Conservation (phyloP, 2,797 vertebrate species). For the Bucorvus abyssinicus region DNA sequence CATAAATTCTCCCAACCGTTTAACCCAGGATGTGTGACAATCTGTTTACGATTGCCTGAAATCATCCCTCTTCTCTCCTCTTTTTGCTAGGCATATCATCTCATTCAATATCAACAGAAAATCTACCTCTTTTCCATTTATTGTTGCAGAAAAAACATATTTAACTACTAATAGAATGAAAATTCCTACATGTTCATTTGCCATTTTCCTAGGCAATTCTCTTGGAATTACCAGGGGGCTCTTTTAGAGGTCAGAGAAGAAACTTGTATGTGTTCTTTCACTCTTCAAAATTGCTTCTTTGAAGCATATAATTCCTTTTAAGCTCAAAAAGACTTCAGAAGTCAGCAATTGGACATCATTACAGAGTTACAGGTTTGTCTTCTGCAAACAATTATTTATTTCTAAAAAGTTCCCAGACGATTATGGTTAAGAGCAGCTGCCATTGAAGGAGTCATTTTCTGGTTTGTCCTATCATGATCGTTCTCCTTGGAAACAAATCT, state of each 20-base stretch:
- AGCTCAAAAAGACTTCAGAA: neutral
- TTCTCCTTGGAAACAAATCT: neutral
- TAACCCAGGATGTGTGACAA: slow-evolving; percentile 24
- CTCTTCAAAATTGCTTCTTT: neutral
- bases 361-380: neutral
- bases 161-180: neutral
- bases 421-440: neutral
- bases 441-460: neutral
- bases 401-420: neutral
- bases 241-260: neutral
- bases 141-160: neutral
- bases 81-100: neutral
- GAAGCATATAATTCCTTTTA: neutral
- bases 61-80: slow-evolving; percentile 21
- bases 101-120: slow-evolving; percentile 4
- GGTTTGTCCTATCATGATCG: rapidly evolving
- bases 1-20: slow-evolving; percentile 43
- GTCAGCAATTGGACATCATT: neutral
- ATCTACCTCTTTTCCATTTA: neutral
- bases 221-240: neutral
- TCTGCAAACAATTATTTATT: neutral
- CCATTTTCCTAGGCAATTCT: neutral
- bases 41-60: slow-evolving; percentile 55
- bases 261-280: neutral
- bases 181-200: neutral